Percentiles rank a stretch among this genome's conserved stretches.
Evolutionary conservation across 2,113 vertebrate species (phyloP).

Genomic region (Aspidoscelis tigris): DNA sequence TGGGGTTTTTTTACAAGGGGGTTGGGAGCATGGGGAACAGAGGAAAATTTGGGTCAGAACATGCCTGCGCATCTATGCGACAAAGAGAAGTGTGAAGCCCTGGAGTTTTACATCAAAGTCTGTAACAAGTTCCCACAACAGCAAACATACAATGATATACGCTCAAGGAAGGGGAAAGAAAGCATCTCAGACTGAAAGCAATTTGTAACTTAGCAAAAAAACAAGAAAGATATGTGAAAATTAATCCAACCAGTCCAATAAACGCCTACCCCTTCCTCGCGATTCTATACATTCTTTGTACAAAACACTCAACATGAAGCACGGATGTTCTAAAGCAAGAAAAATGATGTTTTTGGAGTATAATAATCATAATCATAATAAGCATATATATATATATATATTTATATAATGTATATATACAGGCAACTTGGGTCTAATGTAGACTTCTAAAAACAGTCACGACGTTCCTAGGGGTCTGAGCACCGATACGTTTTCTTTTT

Average conservation of each 20-base stretch:
- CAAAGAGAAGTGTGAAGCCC: too few relatives aligned
- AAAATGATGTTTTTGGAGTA: not conserved
- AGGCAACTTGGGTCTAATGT: not conserved
- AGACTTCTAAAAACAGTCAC: not conserved
- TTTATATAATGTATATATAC: slow-evolving; percentile 6
- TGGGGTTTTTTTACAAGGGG: too few relatives aligned
- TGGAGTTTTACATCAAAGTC: too few relatives aligned
- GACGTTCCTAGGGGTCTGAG: rapidly evolving
- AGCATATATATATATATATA: not conserved
- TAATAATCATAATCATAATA: not conserved
- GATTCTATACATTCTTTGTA: not conserved
- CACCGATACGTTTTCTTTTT: not conserved
- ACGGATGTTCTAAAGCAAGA: not conserved
- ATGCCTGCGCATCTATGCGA: too few relatives aligned
- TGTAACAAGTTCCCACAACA: too few relatives aligned
- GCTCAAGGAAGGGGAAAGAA: too few relatives aligned
- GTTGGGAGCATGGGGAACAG: too few relatives aligned
- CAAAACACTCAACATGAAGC: not conserved
- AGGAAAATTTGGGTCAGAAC: too few relatives aligned
- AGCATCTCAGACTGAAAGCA: not conserved
- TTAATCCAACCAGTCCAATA: not conserved
- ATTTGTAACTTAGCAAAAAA: too few relatives aligned
- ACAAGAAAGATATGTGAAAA: not conserved
- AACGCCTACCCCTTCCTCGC: not conserved
- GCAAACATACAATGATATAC: not conserved